Base-by-base conservation (phyloP, 1,140 invertebrate species). In the Papilio glaucus region DNA sequence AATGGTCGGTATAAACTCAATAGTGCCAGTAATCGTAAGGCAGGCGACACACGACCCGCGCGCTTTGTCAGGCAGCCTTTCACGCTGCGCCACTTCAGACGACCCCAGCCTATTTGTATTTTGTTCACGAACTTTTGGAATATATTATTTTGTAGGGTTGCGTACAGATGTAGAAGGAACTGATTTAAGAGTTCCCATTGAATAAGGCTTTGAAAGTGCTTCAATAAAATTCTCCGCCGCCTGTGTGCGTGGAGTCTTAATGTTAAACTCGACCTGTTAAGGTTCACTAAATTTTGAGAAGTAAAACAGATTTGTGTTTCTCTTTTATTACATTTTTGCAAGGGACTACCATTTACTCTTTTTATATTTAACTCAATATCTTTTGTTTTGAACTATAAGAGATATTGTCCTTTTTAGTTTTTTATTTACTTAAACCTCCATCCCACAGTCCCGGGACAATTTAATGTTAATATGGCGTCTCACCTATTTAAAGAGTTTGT, bases 81-180 rank as follows among this genome's bases (percentile, higher is more conserved):
- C 81, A 85, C 76, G 77, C 78, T 79, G 78, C 81, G 81, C 81
- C 81, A 85, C 85, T 88, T 79, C 79, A 87, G 77, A 70, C 85
- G 78, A 82, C 79, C 82, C 85, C 70, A 69, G 77, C 81, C 81
- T 90, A 85, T 90, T 90, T 87, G 84, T 90, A 92, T 92, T 92
- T 88, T 80, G 85, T 89, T 85, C 88, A 89, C 87, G 87, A 87
- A 88, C 84, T 87, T 86, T 85, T 76, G 77, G 88, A 89, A 92
- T 92, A 90, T 88, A 86, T 91, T 92, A 92, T 86, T 87, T 84
- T 79, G 80, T 80, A 81, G 74, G 82, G 82, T 77, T 78, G 82
- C 78, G 79, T 86, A 83, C 85, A 84, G 76, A 88, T 86, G 85
- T 85, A 83, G 77, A 83, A 79, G 80, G 81, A 86, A 88, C 83